Evolutionary conservation across 2,113 vertebrate genomes (phyloP), one percentile per base, ranked within the genome.

Genomic region (Psilopsiagon aymara): DNA sequence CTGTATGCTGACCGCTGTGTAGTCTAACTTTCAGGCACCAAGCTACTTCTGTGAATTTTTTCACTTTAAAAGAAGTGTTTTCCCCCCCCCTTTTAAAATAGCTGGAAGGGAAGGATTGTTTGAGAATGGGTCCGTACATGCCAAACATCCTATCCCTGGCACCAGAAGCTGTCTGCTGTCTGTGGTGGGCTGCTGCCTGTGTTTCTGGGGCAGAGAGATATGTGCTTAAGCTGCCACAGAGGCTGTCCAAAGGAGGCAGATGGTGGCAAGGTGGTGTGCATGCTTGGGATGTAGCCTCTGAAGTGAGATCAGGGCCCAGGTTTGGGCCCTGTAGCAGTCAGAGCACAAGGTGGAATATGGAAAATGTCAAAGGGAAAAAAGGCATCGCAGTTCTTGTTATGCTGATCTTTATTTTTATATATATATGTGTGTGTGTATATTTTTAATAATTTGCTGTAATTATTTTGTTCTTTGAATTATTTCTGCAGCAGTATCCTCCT

Each of bases 121-220:
- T 46, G 55, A 64, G 62, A 88, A 86, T 0, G 0, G n/a, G 3
- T 63, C 19, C 1, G 0, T n/a, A 37, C 4, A 2, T 41, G 17
- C 41, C 13, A 59, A 41, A 12, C 0, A 2, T 49, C 31, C 19
- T 69, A 1, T 17, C 90, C 7, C 44, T 74, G 44, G 37, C 60
- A 44, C 31, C 28, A 49, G 37, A 41, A 94, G 37, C 46, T 20
- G 19, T 44, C 39, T 63, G 62, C 25, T 71, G 3, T 60, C 63
- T 60, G 23, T 5, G 1, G 2, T 55, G 63, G 71, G 75, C 29
- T 75, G 43, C 59, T 67, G 35, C n/a, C 43, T 80, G 31, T 0
- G 27, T 41, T 88, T 83, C 41, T 18, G 73, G 63, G 64, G 43
- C 41, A 60, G 82, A 29, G 0, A 33, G 70, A 53, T 31, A 33